Evolutionary conservation across 2,797 vertebrate genomes (phyloP), one percentile per base, ranked within the genome.

Genomic region (Dipus sagitta): DNA sequence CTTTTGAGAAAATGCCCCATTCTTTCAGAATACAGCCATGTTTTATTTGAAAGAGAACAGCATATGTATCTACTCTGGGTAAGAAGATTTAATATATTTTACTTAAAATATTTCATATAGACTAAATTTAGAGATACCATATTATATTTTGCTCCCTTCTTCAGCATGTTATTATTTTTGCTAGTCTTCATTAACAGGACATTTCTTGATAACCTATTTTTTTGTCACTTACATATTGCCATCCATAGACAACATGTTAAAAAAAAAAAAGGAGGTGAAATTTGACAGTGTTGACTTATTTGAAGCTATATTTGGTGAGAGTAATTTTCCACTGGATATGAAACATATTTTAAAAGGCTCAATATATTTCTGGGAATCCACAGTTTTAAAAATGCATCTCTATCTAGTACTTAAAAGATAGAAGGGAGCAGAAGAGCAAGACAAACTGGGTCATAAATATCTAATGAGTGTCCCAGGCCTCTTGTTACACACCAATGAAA

Each of bases 11-110:
- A 65, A 58, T 86, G 70, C 64, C 17, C 24, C 58, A 76, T 90
- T 79, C 85, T 87, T 90, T 42, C 28, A 86, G 30, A 52, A 71
- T 81, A 68, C 70, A 91, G 54, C 34, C 62, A 71, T 38, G 20
- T 81, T 95, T 96, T 72, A 75, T 91, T 83, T 87, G 26, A 88
- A 93, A 92, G 62, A 82, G 4, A 76, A 74, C 2, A 93, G 20
- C 81, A 87, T 28, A 88, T 38, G 90, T 52, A 82, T 93, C 4
- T 80, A 52, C 52, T 76, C 91, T 91, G 87, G 62, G 52, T 92
- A 67, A 62, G 74, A 70, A 87, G 20, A 68, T 60, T 94, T 90
- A 3, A 7, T 54, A 70, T 54, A 58, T 10, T 92, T 93, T 90
- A 79, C 11, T 58, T 30, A 54, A 90, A 94, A 94, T 78, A 21